Percentiles rank a stretch among this genome's conserved stretches.
phyloP scores from a whole-genome alignment of 2,113 vertebrate genomes.

The Prionailurus viverrinus region DNA sequence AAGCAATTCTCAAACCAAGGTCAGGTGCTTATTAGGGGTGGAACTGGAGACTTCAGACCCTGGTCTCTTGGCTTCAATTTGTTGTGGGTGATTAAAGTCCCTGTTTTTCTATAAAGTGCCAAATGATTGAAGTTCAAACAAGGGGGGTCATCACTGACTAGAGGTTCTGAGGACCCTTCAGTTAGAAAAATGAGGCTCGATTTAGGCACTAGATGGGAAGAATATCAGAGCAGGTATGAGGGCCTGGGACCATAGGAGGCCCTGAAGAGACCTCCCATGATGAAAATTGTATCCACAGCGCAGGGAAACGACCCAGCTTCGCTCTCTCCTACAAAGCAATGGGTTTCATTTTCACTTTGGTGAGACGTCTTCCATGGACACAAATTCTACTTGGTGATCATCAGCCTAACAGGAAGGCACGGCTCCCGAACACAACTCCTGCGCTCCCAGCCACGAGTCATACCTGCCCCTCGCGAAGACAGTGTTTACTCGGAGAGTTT shows the following conservation, averaged over 20 bases:
- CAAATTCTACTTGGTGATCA: constrained; percentile 3
- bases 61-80: background rate
- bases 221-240: background rate
- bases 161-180: background rate
- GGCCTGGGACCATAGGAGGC: background rate
- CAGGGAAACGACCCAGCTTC: background rate
- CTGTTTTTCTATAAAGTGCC: background rate
- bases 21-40: background rate
- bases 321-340: background rate
- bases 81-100: background rate
- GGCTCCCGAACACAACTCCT: background rate
- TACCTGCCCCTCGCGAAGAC: constrained; percentile 55
- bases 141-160: background rate
- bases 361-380: background rate
- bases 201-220: background rate
- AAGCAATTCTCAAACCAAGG: background rate
- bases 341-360: background rate
- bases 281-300: background rate
- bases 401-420: background rate
- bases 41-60: background rate
- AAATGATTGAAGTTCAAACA: background rate
- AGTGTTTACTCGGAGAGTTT: constrained; percentile 32
- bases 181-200: background rate
- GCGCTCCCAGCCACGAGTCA: constrained; percentile 17
- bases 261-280: background rate